Evolutionary conservation across 2,888 invertebrate genomes (phyloP), one percentile per base, ranked within the genome.

Genomic region (Corythucha ciliata): DNA sequence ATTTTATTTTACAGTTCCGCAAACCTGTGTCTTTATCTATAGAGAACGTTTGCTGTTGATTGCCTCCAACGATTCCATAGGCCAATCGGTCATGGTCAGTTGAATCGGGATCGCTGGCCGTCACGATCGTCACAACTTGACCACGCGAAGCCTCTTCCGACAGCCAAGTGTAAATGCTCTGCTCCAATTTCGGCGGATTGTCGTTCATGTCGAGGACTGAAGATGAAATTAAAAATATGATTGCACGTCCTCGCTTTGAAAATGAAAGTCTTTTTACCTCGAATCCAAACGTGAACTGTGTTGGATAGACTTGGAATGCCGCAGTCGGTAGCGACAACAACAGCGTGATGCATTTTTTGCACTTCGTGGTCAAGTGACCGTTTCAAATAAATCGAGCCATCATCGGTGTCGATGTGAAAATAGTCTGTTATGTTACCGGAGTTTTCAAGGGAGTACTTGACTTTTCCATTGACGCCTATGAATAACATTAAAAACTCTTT

Each of bases 191-290:
- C 21, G 93, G 93, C 42, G 87, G 78, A 67, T 86, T 88, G 71
- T 94, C 93, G 70, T 93, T 93, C 71, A 89, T 81, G 71, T 93
- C 92, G 58, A 81, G 72, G 55, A 93, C 88, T 77, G 68, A 6
- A 59, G 58, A 62, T 26, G 66, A 18, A 34, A 33, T n/a, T 16
- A 50, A 7, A 8, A 42, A 21, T 14, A 46, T 47, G 5, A n/a
- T 48, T 34, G 8, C 48, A 40, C n/a, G 22, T 14, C 3, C 14
- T 52, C 10, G 22, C 12, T 6, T 48, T 26, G 10, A 52, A 18
- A 50, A 18, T 32, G 18, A 12, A 8, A 25, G n/a, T 21, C 10
- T 27, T 53, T 67, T 65, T 67, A 81, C 82, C 82, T 62, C 76
- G 76, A 26, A 93, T 74, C 76, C 87, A 84, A 14, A 92, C 81